A percentile compares a stretch with the other conserved stretches of the same genome.
phyloP scores from a whole-genome alignment of 2,113 vertebrate genomes.

The Ondatra zibethicus region DNA sequence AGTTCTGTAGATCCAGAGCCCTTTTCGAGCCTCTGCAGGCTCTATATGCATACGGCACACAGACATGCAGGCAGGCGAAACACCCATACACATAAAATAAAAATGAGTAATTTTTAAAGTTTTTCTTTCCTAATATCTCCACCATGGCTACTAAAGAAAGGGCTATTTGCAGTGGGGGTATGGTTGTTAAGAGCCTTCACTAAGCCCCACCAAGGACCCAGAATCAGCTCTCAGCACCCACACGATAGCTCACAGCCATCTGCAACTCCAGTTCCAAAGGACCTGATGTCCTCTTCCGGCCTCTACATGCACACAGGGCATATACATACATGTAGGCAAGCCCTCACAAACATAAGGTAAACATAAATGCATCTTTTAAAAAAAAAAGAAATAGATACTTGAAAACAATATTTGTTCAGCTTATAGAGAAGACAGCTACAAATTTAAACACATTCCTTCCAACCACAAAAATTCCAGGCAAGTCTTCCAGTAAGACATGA shows the following conservation, averaged over 20 bases:
- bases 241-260: not conserved
- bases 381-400: not conserved
- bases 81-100: not conserved
- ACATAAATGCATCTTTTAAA: not conserved
- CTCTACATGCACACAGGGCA: not conserved
- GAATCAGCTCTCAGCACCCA: not conserved
- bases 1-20: not conserved
- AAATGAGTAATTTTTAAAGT: not conserved
- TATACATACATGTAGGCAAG: no score
- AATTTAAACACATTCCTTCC: not conserved
- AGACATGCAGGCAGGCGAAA: not conserved
- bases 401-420: not conserved
- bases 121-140: not conserved
- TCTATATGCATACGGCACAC: not conserved
- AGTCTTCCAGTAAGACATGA: not conserved
- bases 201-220: not conserved
- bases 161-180: not conserved
- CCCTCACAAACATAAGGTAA: not conserved
- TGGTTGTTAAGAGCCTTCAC: not conserved
- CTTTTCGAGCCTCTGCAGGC: no score
- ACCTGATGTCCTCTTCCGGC: no score
- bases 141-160: not conserved
- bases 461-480: not conserved
- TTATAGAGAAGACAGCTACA: not conserved
- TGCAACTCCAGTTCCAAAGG: not conserved